These are phyloP conservation scores for Escarpia spicata DNA, from an alignment of 2,888 invertebrate genomes.

Conservation along the genomic window DNA sequence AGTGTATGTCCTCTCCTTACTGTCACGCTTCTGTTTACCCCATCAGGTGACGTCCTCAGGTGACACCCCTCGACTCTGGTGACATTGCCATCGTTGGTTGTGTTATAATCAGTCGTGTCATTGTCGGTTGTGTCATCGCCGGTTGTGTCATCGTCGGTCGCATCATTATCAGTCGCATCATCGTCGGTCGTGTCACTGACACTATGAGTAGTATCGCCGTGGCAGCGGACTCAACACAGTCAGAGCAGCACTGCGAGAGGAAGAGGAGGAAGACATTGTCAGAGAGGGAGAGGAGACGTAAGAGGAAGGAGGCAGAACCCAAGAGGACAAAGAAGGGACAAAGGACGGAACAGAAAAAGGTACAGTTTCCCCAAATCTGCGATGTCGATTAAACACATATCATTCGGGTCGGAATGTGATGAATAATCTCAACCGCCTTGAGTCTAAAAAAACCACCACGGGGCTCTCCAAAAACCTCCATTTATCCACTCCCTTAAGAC, in stretches of 20 bases:
- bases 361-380: background rate
- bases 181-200: no score
- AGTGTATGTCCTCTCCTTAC: background rate
- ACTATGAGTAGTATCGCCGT: background rate
- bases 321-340: conserved; percentile 1
- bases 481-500: no score
- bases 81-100: background rate
- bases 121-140: no score
- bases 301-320: background rate
- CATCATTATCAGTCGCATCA: no score
- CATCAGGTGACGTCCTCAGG: background rate
- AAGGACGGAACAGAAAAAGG: background rate
- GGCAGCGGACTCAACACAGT: background rate
- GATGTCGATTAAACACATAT: no score
- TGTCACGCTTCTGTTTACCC: background rate
- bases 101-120: background rate
- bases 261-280: background rate
- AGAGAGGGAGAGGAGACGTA: background rate
- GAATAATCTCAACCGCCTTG: no score
- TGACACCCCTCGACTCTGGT: background rate
- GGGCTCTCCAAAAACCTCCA: no score
- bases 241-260: background rate
- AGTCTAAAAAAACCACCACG: no score
- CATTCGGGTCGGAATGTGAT: no score
- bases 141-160: no score